Percentiles rank a stretch among this genome's conserved stretches.
These are phyloP conservation scores for Tipula helvola DNA, from an alignment of 2,888 invertebrate species.

Conservation along the genomic window DNA sequence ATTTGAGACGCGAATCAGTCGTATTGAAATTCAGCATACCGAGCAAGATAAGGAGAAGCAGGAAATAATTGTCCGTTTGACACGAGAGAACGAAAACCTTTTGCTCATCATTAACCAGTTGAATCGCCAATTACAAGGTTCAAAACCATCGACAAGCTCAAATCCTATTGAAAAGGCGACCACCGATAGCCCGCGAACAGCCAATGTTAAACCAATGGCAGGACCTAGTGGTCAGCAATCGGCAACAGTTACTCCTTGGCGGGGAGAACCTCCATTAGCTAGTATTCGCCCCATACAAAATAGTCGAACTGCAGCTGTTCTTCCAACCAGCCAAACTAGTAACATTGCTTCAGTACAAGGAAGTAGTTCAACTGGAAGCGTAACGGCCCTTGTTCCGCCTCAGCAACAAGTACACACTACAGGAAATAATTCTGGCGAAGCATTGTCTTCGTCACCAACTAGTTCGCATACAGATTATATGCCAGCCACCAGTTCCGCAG, in stretches of 20 bases:
- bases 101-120: slow-evolving; percentile 55
- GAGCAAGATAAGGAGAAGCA: slow-evolving; percentile 48
- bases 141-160: slow-evolving; percentile 56
- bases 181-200: slow-evolving; percentile 58
- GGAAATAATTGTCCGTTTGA: slow-evolving; percentile 37
- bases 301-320: slow-evolving; percentile 59
- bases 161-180: slow-evolving; percentile 47
- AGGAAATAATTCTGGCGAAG: slow-evolving; percentile 36
- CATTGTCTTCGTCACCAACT: slow-evolving; percentile 54
- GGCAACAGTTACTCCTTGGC: slow-evolving; percentile 48
- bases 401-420: slow-evolving; percentile 49
- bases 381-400: slow-evolving; percentile 43
- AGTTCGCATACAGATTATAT: slow-evolving; percentile 72
- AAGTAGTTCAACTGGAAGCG: slow-evolving; percentile 28
- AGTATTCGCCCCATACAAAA: slow-evolving; percentile 75
- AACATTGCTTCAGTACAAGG: slow-evolving; percentile 29
- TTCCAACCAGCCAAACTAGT: slow-evolving; percentile 57
- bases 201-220: slow-evolving; percentile 91
- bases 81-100: slow-evolving; percentile 54
- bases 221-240: slow-evolving; percentile 42
- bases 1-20: slow-evolving; percentile 53
- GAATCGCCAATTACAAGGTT: slow-evolving; percentile 53
- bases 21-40: slow-evolving; percentile 59
- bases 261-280: slow-evolving; percentile 76
- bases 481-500: slow-evolving; percentile 66